These are phyloP conservation scores for Magallana nippona DNA, from an alignment of 2,888 invertebrate species.

Conservation along the genomic window DNA sequence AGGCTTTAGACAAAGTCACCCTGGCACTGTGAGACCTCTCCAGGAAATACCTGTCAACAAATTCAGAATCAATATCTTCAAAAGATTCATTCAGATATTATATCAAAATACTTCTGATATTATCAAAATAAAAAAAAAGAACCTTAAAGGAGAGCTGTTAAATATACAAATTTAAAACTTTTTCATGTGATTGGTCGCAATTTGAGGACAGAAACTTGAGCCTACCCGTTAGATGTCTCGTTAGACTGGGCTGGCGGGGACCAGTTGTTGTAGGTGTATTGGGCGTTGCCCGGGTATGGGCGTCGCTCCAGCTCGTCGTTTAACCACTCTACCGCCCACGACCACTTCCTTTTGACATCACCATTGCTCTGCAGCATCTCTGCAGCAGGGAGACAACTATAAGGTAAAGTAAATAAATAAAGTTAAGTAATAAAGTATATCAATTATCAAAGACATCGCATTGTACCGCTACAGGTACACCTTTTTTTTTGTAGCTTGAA, in stretches of 20 bases:
- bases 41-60: slow-evolving; percentile 84
- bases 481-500: too few species aligned
- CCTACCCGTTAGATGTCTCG: slow-evolving; percentile 94
- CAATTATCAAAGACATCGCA: too few species aligned
- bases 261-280: slow-evolving; percentile 93
- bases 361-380: slow-evolving; percentile 89
- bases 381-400: slow-evolving; percentile 86
- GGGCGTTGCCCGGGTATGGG: slow-evolving; percentile 82
- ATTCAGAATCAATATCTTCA: too few species aligned
- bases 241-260: slow-evolving; percentile 95
- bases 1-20: slow-evolving; percentile 90
- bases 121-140: not conserved
- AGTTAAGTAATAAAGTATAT: not conserved
- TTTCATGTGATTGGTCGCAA: too few species aligned
- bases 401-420: slow-evolving; percentile 8
- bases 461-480: too few species aligned
- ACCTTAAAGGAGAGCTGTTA: too few species aligned
- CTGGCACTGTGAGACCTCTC: slow-evolving; percentile 96
- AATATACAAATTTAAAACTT: too few species aligned
- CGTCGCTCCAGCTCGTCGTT: slow-evolving; percentile 92
- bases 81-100: too few species aligned
- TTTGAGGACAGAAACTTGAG: too few species aligned
- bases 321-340: slow-evolving; percentile 94
- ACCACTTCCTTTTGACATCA: slow-evolving; percentile 92
- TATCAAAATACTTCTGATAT: too few species aligned